phyloP scores from a whole-genome alignment of 2,113 vertebrate genomes.

The Paralichthys olivaceus region DNA sequence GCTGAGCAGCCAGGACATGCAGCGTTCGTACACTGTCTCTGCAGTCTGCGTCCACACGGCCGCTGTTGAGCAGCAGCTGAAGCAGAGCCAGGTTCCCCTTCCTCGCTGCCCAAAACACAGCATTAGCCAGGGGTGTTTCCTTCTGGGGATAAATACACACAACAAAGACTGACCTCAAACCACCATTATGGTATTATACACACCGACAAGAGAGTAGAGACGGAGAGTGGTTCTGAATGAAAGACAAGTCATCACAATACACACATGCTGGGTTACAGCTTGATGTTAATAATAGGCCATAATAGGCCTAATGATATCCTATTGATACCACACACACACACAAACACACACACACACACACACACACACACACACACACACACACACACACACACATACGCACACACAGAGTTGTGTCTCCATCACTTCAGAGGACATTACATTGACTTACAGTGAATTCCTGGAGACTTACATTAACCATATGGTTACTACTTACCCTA shows the following conservation, averaged over 20 bases:
- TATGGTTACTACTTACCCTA: no score
- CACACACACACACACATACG: no score
- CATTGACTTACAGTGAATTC: no score
- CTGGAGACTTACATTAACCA: no score
- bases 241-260: background rate
- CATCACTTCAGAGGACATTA: no score
- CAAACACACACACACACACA: background rate
- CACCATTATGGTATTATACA: constrained; percentile 52
- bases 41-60: constrained; percentile 96
- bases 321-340: no score
- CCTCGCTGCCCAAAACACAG: constrained; percentile 96
- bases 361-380: background rate
- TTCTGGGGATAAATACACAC: constrained; percentile 86
- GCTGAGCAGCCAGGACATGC: constrained; percentile 68
- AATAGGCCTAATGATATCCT: no score
- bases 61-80: constrained; percentile 95
- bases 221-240: constrained; percentile 2
- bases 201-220: background rate
- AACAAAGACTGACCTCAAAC: constrained; percentile 51
- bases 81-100: constrained; percentile 95
- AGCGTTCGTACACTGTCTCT: constrained; percentile 92
- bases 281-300: no score
- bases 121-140: constrained; percentile 97
- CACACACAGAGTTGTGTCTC: background rate
- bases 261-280: no score